Evolutionary conservation across 2,113 vertebrate genomes (phyloP), one percentile per base, ranked within the genome.

Genomic region (Megaceryle torquata): DNA sequence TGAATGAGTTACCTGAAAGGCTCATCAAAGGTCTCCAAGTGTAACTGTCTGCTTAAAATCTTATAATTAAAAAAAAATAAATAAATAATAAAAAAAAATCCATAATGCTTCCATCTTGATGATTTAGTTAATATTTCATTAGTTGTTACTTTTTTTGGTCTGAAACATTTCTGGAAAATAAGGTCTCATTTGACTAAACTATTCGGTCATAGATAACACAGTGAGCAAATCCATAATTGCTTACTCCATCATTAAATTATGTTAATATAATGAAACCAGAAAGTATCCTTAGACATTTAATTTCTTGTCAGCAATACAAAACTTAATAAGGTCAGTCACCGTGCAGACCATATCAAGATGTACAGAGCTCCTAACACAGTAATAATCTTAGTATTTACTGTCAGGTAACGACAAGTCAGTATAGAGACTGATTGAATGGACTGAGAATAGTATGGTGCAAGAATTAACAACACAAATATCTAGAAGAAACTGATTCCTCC

Each of bases 331-430:
- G 6, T 6, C 11, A 24, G 19, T 22, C 17, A 54, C 5, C 1
- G 6, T 74, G 44, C 19, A 78, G 29, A 51, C 3, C 12, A 37
- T 13, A 8, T 53, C 43, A 53, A 82, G 16, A 9, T 33, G 3
- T 15, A 53, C 13, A 53, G 37, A 16, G 5, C 10, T 67, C 15
- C 19, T 53, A 65, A 48, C 6, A 9, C 5, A 18, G 6, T 63
- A 53, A 14, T 11, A 16, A 4, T n/a, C 39, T 35, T 72, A 10
- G 4, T 57, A 44, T 50, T 53, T 21, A 50, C 7, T 0, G 0
- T 5, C 4, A 41, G 28, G 10, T 78, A 70, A 48, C 35, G n/a
- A 54, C 6, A 61, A 26, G 8, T 25, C 6, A 78, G 5, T 43
- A 48, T 43, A 26, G 82, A 87, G 5, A 50, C 5, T 28, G 24